Evolutionary conservation across 1,140 invertebrate species (phyloP).

Genomic region (Drosophila tsacasi): DNA sequence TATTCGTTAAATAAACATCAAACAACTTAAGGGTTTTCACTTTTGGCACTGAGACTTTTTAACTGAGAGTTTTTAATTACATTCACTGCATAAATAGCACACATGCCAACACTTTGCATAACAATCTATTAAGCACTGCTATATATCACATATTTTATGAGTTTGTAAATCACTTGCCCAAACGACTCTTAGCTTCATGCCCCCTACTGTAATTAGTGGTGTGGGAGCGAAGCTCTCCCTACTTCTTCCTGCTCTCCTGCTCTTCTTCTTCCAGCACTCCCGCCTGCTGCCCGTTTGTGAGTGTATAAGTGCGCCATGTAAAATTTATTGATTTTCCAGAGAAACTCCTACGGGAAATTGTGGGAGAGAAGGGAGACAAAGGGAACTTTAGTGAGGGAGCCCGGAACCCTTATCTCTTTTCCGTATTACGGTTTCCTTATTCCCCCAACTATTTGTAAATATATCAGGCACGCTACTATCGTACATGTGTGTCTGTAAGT

Average conservation of each 20-base stretch:
- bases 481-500: conserved; percentile 4
- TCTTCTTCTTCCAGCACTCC: conserved; percentile 31
- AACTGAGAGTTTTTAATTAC: not conserved
- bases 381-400: conserved; percentile 1
- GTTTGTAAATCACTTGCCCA: conserved; percentile 1
- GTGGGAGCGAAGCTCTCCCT: conserved; percentile 35
- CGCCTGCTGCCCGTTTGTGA: conserved; percentile 24
- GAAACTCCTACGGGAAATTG: conserved; percentile 55
- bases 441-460: conserved; percentile 21
- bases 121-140: not conserved
- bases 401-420: conserved; percentile 28
- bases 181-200: conserved; percentile 46
- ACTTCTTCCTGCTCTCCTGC: conserved; percentile 54
- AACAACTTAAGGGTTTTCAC: not conserved
- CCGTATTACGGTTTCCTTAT: conserved; percentile 17
- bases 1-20: no score
- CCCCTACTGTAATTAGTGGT: conserved; percentile 40
- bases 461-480: conserved; percentile 10
- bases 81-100: not conserved
- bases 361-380: not conserved
- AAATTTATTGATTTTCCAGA: conserved; percentile 73
- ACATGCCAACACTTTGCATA: not conserved
- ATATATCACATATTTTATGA: conserved; percentile 4
- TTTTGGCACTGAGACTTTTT: no score
- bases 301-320: conserved; percentile 52